Evolutionary conservation across 2,797 vertebrate genomes (phyloP), one percentile per base, ranked within the genome.

Genomic region (Labroides dimidiatus): DNA sequence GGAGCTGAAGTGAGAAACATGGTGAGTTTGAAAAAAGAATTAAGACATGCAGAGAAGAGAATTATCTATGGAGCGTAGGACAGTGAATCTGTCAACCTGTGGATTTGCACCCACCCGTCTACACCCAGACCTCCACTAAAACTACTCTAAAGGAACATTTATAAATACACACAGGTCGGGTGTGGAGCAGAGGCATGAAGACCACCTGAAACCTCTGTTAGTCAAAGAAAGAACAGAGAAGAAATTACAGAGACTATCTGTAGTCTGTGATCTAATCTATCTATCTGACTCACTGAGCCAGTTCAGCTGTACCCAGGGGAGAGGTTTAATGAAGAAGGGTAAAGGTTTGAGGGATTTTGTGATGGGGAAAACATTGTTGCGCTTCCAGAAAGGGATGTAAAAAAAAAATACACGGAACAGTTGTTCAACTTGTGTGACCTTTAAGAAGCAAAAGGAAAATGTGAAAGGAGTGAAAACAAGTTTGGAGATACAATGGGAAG

Each of bases 1-100:
- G 17, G 15, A 47, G 48, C 45, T 56, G 43, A 59, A 67, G 23
- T 53, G 53, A 23, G 16, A 16, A 3, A 51, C 12, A 37, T 0
- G n/a, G 19, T 45, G 39, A 47, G 33, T 39, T 23, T 65, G 33
- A 69, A 59, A 39, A 55, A 8, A 42, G 52, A 69, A 60, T 9
- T 69, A 72, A 81, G 53, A 67, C 53, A 66, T 42, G 24, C 57
- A 72, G 15, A 48, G 30, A 71, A 60, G 39, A 54, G 55, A 69
- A 79, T 69, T 78, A 81, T 68, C 59, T 54, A 36, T 23, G 60
- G 54, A 45, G 36, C 33, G n/a, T 36, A 68, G 43, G 60, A 73
- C 51, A 71, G 59, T 69, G 58, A 74, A 84, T 82, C 70, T 83
- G 80, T 82, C 72, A 84, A 77, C 64, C 39, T 72, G 75, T 58